Evolutionary conservation across 2,797 vertebrate species (phyloP).

Genomic region (Lateolabrax maculatus): DNA sequence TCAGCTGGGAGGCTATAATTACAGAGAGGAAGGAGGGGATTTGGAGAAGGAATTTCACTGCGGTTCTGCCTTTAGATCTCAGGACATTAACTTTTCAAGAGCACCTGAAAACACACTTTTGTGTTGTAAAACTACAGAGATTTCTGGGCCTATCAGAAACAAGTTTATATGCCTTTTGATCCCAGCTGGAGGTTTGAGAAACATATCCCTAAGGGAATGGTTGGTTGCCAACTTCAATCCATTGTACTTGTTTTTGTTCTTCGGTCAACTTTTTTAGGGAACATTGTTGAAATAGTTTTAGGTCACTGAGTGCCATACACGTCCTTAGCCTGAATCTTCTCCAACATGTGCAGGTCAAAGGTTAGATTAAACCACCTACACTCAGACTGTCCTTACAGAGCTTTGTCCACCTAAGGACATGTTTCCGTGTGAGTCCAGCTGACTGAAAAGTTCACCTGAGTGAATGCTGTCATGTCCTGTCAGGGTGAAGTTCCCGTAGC

Average conservation of each 20-base stretch:
- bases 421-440: constrained; percentile 57
- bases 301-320: constrained; percentile 18
- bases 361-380: constrained; percentile 34
- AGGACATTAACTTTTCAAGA: constrained; percentile 38
- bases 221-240: constrained; percentile 34
- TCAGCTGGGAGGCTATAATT: constrained; percentile 78
- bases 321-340: constrained; percentile 28
- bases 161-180: constrained; percentile 38
- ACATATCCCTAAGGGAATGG: constrained; percentile 20
- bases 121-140: constrained; percentile 34
- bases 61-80: constrained; percentile 57
- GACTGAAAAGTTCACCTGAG: constrained; percentile 67
- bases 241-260: constrained; percentile 44
- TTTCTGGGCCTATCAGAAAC: constrained; percentile 32
- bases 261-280: constrained; percentile 39
- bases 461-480: constrained; percentile 64
- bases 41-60: constrained; percentile 70
- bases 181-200: constrained; percentile 35
- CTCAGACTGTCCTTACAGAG: constrained; percentile 39
- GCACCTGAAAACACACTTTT: constrained; percentile 40
- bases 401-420: constrained; percentile 58
- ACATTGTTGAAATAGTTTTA: constrained; percentile 33
- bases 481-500: constrained; percentile 51
- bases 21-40: constrained; percentile 73
- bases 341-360: constrained; percentile 41